Evolutionary conservation across 1,140 invertebrate genomes (phyloP), one percentile per base, ranked within the genome.

Genomic region (Magallana ariakensis): DNA sequence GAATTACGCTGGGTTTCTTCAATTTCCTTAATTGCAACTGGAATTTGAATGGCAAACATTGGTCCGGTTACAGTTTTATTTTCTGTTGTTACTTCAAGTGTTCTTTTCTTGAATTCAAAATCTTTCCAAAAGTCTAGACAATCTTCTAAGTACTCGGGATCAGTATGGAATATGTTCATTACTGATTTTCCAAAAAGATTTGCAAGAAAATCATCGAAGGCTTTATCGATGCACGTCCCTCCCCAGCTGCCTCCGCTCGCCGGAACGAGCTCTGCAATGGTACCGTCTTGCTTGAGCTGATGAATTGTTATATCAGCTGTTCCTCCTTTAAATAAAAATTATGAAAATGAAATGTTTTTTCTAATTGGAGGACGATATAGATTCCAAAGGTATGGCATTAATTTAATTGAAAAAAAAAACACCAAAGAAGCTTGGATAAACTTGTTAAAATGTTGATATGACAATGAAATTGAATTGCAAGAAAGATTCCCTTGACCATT

Each of bases 281-380:
- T 83, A 26, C 87, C 88, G 13, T 88, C 81, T 22, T 33, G 15
- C 55, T 58, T 70, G 57, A 84, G 83, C 22, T 70, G 53, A 57
- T 89, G 87, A 5, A 86, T 87, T 11, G 88, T 88, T 66, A 89
- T 90, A 66, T 90, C 90, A 19, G 87, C 83, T 2, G 90, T 90
- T 15, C 90, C 88, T 13, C 90, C 88, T 90, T 46, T 46, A 46
- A 46, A 46, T 46, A 46, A 46, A 46, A 46, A n/a, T n/a, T n/a
- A n/a, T n/a, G n/a, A n/a, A n/a, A n/a, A n/a, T n/a, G n/a, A n/a
- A n/a, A n/a, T n/a, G n/a, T n/a, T n/a, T n/a, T n/a, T n/a, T n/a
- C n/a, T n/a, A n/a, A n/a, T n/a, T n/a, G n/a, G n/a, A n/a, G n/a
- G n/a, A n/a, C n/a, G n/a, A n/a, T n/a, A n/a, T n/a, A n/a, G n/a